These are phyloP conservation scores for Xiphorhynchus elegans DNA, from an alignment of 2,113 vertebrate species.

Conservation along the genomic window DNA sequence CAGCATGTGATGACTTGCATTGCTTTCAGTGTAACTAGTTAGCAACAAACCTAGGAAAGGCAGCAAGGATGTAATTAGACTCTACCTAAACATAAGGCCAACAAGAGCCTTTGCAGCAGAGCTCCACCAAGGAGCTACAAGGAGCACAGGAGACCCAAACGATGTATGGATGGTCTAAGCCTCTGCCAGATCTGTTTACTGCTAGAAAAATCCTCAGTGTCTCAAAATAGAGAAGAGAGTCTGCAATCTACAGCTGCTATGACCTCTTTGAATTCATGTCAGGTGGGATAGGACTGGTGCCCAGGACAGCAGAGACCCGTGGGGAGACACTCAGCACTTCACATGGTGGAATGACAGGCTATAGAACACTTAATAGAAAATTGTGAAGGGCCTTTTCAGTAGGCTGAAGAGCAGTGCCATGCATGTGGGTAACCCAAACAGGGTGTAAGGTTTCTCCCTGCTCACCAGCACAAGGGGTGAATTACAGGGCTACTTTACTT, in stretches of 20 bases:
- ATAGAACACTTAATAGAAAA: neutral
- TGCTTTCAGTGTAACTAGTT: neutral
- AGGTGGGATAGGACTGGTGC: rapidly evolving
- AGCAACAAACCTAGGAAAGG: neutral
- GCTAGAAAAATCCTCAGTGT: neutral
- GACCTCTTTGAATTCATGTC: neutral
- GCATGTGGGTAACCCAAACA: rapidly evolving
- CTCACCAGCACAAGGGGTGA: neutral
- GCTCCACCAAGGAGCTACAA: neutral
- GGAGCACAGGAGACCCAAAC: neutral
- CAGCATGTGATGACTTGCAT: neutral
- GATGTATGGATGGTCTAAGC: neutral
- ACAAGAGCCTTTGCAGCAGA: neutral
- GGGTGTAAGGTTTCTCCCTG: neutral
- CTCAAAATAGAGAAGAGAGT: neutral
- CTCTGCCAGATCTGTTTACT: neutral
- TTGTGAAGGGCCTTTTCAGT: neutral
- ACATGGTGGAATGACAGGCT: neutral
- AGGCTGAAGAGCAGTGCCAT: neutral
- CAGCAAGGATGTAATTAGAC: neutral
- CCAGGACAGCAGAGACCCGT: neutral
- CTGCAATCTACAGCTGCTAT: neutral
- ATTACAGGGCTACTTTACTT: neutral
- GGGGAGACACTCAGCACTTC: neutral
- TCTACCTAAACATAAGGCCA: neutral